Base-by-base conservation (phyloP, 2,888 invertebrate genomes). In the Scaptomyza parva region DNA sequence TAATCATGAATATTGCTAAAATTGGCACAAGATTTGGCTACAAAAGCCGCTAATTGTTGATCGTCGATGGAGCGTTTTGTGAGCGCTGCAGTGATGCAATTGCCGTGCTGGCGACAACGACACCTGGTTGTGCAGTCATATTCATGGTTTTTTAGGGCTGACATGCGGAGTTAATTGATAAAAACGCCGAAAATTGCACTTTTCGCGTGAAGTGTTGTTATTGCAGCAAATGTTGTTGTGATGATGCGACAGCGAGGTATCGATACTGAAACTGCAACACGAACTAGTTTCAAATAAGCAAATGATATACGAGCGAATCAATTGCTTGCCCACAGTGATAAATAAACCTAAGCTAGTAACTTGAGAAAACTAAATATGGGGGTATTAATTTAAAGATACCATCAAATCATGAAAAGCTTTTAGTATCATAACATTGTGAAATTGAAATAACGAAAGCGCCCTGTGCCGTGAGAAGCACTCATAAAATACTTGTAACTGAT, bases 1-100 rank as follows among this genome's bases (percentile, higher is more conserved):
- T 92, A 92, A 88, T 95, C 95, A 62, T 92, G 92, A 9, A 93
- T 93, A 60, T 93, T 93, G 30, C 91, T 86, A 72, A 93, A 94
- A 87, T 95, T 95, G 26, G 93, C 91, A 76, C 95, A 95, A 12
- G 93, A 93, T 50, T 93, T 93, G 47, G 92, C 93, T 63, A 94
- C 92, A 69, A 92, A 94, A 41, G 93, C 93, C 3, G 93, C 93
- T 47, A 95, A 89, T 30, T 94, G 93, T 33, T 92, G 91, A 90
- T 95, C 94, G 1, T 92, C 92, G 30, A 94, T 91, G 11, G 93
- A 93, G 71, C 94, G 92, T 89, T 95, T 95, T 0, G 95, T 94
- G 47, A 95, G 92, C 7, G 94, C 94, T 70, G 94, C 93, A 0
- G 93, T 94, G n/a, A 95, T 92, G 53, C 52, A 51, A 50, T 90